A percentile compares a stretch with the other conserved stretches of the same genome.
Conservation (phyloP, 2,888 invertebrate species). For the Achlya flavicornis region DNA sequence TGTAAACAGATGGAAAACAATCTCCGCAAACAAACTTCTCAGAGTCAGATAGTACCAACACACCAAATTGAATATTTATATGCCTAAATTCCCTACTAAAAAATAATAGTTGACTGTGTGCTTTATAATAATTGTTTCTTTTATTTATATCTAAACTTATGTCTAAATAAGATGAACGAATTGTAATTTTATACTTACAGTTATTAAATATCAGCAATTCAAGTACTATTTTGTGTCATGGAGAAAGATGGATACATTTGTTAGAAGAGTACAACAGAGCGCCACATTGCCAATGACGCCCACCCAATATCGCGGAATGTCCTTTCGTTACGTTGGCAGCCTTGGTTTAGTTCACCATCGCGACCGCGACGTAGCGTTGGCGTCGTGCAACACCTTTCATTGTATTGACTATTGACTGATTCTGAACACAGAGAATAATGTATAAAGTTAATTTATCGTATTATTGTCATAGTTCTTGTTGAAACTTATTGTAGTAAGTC, state of each 20-base stretch:
- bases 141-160: background rate
- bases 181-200: background rate
- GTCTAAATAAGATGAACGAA: background rate
- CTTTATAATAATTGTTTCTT: background rate
- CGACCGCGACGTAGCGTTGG: constrained; percentile 84
- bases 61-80: constrained; percentile 32
- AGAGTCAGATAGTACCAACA: constrained; percentile 39
- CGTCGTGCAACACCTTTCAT: constrained; percentile 88
- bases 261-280: constrained; percentile 59
- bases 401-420: constrained; percentile 89
- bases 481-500: constrained; percentile 77
- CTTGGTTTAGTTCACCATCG: constrained; percentile 81
- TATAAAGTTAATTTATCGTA: constrained; percentile 86
- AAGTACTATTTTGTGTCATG: constrained; percentile 9
- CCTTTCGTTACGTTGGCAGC: constrained; percentile 68
- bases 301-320: constrained; percentile 75
- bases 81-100: constrained; percentile 26
- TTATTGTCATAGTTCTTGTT: constrained; percentile 80
- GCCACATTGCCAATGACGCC: constrained; percentile 81
- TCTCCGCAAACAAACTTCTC: constrained; percentile 16
- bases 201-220: background rate
- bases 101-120: background rate
- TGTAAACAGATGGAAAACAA: constrained; percentile 7
- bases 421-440: constrained; percentile 85
- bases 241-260: constrained; percentile 57